Evolutionary conservation across 1,140 invertebrate species (phyloP).

Genomic region (Dinoponera quadriceps): DNA sequence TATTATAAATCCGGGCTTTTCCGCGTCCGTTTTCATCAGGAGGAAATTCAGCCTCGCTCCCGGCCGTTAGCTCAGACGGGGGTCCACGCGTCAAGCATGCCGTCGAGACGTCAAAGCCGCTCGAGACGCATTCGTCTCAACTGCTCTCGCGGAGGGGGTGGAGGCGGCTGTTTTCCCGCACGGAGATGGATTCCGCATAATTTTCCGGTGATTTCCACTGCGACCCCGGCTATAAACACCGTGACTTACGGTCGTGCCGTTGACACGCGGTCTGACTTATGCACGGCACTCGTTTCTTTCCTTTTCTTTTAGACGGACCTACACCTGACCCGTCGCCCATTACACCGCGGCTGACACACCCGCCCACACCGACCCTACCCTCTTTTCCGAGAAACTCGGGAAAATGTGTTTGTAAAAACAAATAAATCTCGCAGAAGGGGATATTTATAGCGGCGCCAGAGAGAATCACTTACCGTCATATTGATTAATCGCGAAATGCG

Average conservation of each 20-base stretch:
- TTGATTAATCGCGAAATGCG: not conserved
- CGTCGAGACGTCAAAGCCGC: not conserved
- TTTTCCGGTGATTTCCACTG: slow-evolving; percentile 72
- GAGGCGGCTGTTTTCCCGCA: not conserved
- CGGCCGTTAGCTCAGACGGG: not conserved
- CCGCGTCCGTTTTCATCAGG: slow-evolving; percentile 3
- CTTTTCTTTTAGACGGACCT: not conserved
- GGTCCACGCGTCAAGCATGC: not conserved
- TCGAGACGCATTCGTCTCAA: slow-evolving; percentile 4
- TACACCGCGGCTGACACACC: slow-evolving; percentile 28
- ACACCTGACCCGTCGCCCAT: slow-evolving; percentile 56
- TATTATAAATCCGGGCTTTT: slow-evolving; percentile 17
- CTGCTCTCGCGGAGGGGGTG: not conserved
- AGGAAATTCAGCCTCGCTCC: not conserved
- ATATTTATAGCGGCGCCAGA: not conserved
- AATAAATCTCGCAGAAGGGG: not conserved
- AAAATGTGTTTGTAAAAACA: not conserved
- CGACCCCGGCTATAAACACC: slow-evolving; percentile 68
- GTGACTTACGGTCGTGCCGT: slow-evolving; percentile 70
- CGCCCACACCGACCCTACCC: not conserved
- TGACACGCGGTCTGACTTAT: slow-evolving; percentile 66
- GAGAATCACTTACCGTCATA: not conserved
- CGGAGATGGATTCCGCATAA: slow-evolving; percentile 68
- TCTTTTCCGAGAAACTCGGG: not conserved
- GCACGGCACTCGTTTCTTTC: slow-evolving; percentile 22